Evolutionary conservation across 2,888 invertebrate genomes (phyloP).

Genomic region (Ormyrus labotus): DNA sequence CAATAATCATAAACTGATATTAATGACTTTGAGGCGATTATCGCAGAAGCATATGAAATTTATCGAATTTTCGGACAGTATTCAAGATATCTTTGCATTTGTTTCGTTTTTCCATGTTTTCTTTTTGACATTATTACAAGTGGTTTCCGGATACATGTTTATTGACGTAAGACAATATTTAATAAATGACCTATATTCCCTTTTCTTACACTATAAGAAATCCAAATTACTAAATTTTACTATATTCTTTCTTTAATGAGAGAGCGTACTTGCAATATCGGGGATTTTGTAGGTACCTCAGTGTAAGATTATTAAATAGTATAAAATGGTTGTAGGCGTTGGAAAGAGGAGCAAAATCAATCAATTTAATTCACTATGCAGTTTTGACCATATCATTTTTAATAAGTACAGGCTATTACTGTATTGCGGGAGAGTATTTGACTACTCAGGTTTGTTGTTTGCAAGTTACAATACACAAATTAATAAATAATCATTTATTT

Average conservation of each 20-base stretch:
- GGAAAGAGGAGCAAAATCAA: constrained; percentile 24
- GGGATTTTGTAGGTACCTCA: too few species aligned
- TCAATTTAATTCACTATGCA: constrained; percentile 44
- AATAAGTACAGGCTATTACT: constrained; percentile 57
- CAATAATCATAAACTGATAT: not conserved
- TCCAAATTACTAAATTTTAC: too few species aligned
- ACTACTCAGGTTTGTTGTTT: constrained; percentile 57
- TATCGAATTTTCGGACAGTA: constrained; percentile 53
- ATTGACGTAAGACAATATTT: constrained; percentile 56
- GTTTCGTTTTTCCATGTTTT: constrained; percentile 61
- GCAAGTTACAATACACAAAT: too few species aligned
- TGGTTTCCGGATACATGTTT: constrained; percentile 60
- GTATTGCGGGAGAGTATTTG: constrained; percentile 61
- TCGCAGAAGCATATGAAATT: constrained; percentile 56
- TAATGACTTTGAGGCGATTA: constrained; percentile 17
- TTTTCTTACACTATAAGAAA: too few species aligned
- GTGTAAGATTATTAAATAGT: too few species aligned
- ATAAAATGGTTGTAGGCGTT: constrained; percentile 23
- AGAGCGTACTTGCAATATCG: too few species aligned
- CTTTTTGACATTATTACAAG: constrained; percentile 59
- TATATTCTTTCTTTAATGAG: too few species aligned
- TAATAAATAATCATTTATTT: not conserved
- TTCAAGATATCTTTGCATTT: constrained; percentile 59
- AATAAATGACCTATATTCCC: too few species aligned
- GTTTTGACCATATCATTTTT: constrained; percentile 30